phyloP scores from a whole-genome alignment of 2,888 invertebrate species.

The Nephrotoma appendiculata region DNA sequence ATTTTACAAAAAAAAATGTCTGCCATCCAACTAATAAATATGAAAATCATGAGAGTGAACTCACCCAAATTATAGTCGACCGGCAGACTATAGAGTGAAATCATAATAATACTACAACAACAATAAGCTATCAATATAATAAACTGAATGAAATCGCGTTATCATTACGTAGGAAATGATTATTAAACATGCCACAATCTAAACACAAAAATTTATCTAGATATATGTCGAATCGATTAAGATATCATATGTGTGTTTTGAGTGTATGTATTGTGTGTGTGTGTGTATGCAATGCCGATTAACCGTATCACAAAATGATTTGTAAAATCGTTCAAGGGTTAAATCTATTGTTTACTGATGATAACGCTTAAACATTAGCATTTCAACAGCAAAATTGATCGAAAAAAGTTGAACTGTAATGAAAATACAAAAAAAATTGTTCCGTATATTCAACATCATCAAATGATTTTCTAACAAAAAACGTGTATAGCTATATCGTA shows the following conservation, averaged over 20 bases:
- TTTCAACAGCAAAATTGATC: background rate
- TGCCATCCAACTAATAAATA: background rate
- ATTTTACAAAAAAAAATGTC: background rate
- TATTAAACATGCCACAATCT: background rate
- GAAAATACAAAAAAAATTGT: background rate
- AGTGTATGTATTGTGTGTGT: background rate
- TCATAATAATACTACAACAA: background rate
- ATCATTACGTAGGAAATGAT: background rate
- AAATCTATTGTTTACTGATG: background rate
- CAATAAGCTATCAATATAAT: background rate
- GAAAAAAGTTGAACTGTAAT: background rate
- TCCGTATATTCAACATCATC: background rate
- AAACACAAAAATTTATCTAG: background rate
- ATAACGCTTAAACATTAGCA: background rate
- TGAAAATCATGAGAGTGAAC: background rate
- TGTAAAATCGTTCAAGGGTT: background rate
- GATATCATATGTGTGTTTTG: background rate
- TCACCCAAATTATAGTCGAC: background rate
- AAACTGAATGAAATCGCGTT: background rate
- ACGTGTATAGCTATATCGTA: background rate
- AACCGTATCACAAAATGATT: background rate
- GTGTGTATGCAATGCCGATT: background rate
- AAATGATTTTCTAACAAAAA: background rate
- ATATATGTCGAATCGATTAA: background rate
- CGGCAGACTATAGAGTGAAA: background rate